A percentile compares a stretch with the other conserved stretches of the same genome.
These are phyloP conservation scores for Apostichopus japonicus DNA, from an alignment of 35 echinoderm and acorn worm species.

Conservation along the genomic window DNA sequence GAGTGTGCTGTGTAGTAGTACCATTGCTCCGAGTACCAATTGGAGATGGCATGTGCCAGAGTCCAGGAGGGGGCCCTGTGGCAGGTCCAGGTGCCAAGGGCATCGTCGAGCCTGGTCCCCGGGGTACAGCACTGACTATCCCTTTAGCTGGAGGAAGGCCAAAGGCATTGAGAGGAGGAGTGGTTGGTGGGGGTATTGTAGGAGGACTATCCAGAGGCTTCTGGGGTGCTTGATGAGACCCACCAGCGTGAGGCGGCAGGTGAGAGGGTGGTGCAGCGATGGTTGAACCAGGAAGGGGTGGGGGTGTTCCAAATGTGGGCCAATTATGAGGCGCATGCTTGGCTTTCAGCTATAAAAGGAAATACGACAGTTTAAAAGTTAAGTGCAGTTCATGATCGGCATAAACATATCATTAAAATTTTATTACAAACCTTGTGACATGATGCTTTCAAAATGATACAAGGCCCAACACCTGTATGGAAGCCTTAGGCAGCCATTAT, in stretches of 20 bases:
- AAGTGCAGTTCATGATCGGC: no score
- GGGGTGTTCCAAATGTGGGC: background rate
- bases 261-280: background rate
- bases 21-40: conserved; percentile 1
- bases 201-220: background rate
- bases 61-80: background rate
- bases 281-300: background rate
- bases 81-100: conserved; percentile 22
- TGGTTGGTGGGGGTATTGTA: background rate
- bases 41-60: background rate
- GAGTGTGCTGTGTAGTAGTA: background rate
- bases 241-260: background rate
- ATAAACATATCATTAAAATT: no score
- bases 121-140: background rate
- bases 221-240: background rate
- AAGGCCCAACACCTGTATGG: no score
- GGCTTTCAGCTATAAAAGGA: background rate
- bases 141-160: conserved; percentile 1
- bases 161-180: background rate
- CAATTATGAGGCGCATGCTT: background rate
- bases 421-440: no score
- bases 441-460: no score
- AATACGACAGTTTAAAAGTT: background rate
- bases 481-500: no score
- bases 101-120: conserved; percentile 7